Base-by-base conservation (phyloP, 2,888 invertebrate species). In the Trichopria drosophilae region DNA sequence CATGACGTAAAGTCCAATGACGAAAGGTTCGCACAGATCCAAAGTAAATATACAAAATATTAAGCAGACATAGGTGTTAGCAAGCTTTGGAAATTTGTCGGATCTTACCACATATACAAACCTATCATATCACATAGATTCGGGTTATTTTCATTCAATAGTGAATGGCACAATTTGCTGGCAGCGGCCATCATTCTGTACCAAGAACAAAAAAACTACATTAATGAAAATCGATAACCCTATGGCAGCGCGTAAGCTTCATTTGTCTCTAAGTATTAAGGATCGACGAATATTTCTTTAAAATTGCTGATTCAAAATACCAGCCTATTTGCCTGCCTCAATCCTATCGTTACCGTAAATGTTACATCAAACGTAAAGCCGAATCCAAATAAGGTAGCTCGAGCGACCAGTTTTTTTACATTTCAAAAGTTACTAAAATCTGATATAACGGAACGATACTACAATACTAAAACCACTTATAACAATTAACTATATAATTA, bases 71-170 rank as follows among this genome's bases (percentile, higher is more conserved):
- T 60, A 68, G 77, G 79, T 76, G 78, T 79, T 78, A 77, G 72
- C 76, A 75, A 78, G 77, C 79, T 77, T 75, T 75, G 60, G 74
- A 83, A 83, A 83, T 83, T 83, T 84, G 83, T 79, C 82, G 81
- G 82, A 82, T 82, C 84, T 84, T 84, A 84, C 84, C 84, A 83
- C 83, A 83, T 83, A 85, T 84, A 85, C 85, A 84, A 85, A 85
- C 85, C 85, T 84, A 85, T 82, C 71, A 79, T 80, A 81, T 81
- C 80, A 81, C 81, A 81, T 80, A 81, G 72, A 72, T 73, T 72
- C 73, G 69, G 73, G 73, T 72, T 71, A 73, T 69, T 73, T 73
- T 71, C 73, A 73, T 72, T 71, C 71, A 71, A 70, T 73, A 72
- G 77, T 77, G 78, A 78, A 79, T 78, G 79, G 79, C 79, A 80